Conservation (phyloP, 2,797 vertebrate genomes). For the Scyliorhinus canicula region DNA sequence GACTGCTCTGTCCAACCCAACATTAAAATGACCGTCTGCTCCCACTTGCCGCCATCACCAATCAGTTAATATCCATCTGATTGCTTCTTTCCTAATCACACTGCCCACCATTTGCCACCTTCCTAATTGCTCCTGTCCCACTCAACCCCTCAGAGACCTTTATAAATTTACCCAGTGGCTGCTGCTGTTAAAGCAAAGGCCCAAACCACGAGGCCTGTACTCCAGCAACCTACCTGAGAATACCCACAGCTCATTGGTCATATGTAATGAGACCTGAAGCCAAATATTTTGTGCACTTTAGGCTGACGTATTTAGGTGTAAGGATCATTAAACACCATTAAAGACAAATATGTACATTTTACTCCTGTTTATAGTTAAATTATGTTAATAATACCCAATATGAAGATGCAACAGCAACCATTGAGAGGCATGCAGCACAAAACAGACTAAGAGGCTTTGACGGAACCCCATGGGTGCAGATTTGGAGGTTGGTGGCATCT, state of each 20-base stretch:
- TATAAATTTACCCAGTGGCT: not conserved
- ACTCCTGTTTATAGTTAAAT: too few species aligned
- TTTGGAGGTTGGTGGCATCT: too few species aligned
- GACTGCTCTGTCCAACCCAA: not conserved
- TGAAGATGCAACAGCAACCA: too few species aligned
- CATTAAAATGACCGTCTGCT: not conserved
- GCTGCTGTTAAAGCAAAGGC: not conserved
- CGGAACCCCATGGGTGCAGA: too few species aligned
- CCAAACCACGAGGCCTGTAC: not conserved
- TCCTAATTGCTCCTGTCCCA: not conserved
- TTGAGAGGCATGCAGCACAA: too few species aligned
- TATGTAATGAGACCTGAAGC: not conserved
- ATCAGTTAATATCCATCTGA: not conserved
- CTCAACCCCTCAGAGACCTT: not conserved
- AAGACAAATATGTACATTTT: not conserved
- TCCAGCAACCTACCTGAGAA: not conserved
- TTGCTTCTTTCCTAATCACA: not conserved
- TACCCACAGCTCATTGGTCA: not conserved
- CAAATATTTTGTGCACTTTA: not conserved
- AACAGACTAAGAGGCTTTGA: too few species aligned
- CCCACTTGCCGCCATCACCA: not conserved
- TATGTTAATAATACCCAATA: too few species aligned
- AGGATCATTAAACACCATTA: not conserved
- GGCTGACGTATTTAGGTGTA: not conserved
- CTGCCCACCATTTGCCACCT: not conserved